Base-by-base conservation (phyloP, 2,113 vertebrate genomes). In the Pelodiscus sinensis region DNA sequence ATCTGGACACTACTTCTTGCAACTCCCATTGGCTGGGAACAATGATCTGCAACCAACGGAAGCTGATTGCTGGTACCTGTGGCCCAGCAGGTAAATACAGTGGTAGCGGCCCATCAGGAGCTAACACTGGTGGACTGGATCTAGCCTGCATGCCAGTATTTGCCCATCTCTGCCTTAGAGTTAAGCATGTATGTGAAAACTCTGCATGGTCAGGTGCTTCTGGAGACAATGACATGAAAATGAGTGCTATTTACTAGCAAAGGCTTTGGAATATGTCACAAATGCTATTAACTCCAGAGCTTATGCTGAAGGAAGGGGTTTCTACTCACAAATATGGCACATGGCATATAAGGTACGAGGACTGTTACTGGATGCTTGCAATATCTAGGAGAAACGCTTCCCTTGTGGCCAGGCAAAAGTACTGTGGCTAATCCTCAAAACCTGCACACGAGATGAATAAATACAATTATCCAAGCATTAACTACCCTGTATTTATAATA, bases 311-410 rank as follows among this genome's bases (percentile, higher is more conserved):
- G 12, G 25, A 19, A 68, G 18, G 51, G 77, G 31, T 68, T 81
- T 16, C 80, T n/a, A 31, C 4, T 54, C 81, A 84, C 52, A 71
- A 55, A 56, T 9, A 2, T 21, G 21, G 80, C 65, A 75, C 7
- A 12, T 57, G 60, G 21, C 3, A 6, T 65, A 19, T 83, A 54
- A 51, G 0, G 1, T 57, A 83, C 56, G 51, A 83, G 27, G 16
- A 35, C 19, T 29, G 7, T 14, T 14, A 19, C 12, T 0, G 0
- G 15, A 18, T 86, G 8, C 4, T 31, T 52, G 50, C 15, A 79
- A 79, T 31, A 29, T 52, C 51, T 54, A 29, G 50, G 19, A 54
- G 12, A 19, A 52, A 27, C 6, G 11, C 27, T 79, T 79, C 27
- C 9, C 16, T 75, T 38, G 5, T 79, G 51, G 22, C 7, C 75